Conservation (phyloP, 2,113 vertebrate genomes). For the Maccullochella peelii region DNA sequence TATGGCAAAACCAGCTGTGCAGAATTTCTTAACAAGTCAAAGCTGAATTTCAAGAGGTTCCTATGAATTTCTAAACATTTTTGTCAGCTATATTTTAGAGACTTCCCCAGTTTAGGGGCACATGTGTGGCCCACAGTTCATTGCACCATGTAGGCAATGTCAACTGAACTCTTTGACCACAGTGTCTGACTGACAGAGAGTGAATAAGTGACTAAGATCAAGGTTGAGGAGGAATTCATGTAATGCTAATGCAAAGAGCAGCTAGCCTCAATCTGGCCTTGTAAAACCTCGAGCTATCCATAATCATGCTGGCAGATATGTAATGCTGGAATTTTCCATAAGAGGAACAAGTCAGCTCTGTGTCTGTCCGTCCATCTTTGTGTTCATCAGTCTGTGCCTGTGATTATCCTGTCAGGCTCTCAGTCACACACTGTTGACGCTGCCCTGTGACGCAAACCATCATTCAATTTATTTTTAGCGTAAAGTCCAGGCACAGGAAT, state of each 20-base stretch:
- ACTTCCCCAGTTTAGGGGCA: conserved; percentile 9
- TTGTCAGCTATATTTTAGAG: conserved; percentile 15
- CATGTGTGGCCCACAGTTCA: conserved; percentile 51
- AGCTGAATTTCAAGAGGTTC: conserved; percentile 26
- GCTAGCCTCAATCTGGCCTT: conserved; percentile 38
- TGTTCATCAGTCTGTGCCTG: conserved; percentile 62
- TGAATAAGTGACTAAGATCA: conserved; percentile 62
- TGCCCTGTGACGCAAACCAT: conserved; percentile 70
- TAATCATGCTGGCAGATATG: conserved; percentile 63
- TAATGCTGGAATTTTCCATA: conserved; percentile 76
- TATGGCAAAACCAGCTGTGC: conserved; percentile 13
- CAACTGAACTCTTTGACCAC: conserved; percentile 61
- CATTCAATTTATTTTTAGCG: conserved; percentile 86
- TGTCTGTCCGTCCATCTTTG: conserved; percentile 59
- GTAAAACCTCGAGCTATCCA: conserved; percentile 50
- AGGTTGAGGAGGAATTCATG: conserved; percentile 51
- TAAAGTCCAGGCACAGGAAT: conserved; percentile 81
- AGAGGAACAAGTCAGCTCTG: conserved; percentile 52
- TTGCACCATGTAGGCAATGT: conserved; percentile 48
- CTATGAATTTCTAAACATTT: conserved; percentile 35
- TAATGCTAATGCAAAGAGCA: conserved; percentile 63
- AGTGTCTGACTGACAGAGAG: conserved; percentile 36
- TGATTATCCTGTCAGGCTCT: conserved; percentile 69
- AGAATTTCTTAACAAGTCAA: conserved; percentile 17
- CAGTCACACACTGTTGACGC: conserved; percentile 68